Evolutionary conservation across 2,888 invertebrate species (phyloP), one percentile per base, ranked within the genome.

Genomic region (Hirtodrosophila histrioides): DNA sequence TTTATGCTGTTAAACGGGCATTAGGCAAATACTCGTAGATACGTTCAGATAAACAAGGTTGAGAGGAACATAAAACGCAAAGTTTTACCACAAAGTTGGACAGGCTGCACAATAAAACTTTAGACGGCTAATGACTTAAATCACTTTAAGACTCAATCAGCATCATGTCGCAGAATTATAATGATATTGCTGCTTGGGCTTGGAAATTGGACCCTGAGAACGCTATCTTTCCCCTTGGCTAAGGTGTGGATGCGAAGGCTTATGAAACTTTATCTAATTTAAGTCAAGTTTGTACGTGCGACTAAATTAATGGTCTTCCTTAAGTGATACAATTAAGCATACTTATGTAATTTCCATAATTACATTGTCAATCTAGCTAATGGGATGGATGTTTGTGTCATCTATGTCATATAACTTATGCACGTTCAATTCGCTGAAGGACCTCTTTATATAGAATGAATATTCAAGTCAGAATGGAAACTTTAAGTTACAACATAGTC

Each of bases 81-180:
- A 77, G 61, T 67, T 77, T 58, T 29, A 11, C 63, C 61, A 41
- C 74, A 76, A 75, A 57, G 45, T 71, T 69, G 24, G 44, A 57
- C 61, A 48, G 43, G 12, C 50, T 37, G 46, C 48, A 24, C 60
- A 81, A 75, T 78, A 72, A 78, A 82, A 78, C 69, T 78, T 83
- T 78, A 57, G 50, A 60, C 58, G 57, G 51, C 65, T 79, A 83
- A 83, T 79, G 79, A 75, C 81, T 75, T 78, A 71, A 85, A 75
- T 75, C 75, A 79, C 70, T 85, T 85, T 75, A 71, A 83, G 78
- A 83, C 86, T 78, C 78, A 81, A 79, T 78, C 74, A 72, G 71
- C 73, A 71, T 73, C 73, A 61, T 43, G 40, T 55, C 46, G 41
- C 62, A n/a, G 69, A 69, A 75, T 69, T 80, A 57, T 69, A 69